Evolutionary conservation across 2,888 invertebrate genomes (phyloP).

Genomic region (Callimorpha dominula): DNA sequence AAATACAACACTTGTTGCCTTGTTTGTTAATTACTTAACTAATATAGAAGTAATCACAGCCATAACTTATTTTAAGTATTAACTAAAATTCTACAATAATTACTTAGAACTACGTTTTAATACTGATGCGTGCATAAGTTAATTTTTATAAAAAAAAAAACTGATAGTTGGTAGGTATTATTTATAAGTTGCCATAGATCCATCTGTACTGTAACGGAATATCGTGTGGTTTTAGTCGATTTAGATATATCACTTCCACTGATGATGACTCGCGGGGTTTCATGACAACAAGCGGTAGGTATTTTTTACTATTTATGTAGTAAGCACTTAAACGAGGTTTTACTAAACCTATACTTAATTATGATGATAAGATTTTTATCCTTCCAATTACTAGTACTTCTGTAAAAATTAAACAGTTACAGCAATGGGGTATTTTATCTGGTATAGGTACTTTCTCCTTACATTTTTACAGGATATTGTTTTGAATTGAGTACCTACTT

Average conservation of each 20-base stretch:
- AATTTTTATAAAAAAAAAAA: neutral
- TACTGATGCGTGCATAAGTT: conserved; percentile 32
- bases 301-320: no score
- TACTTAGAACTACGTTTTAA: conserved; percentile 23
- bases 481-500: no score
- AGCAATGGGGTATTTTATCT: neutral
- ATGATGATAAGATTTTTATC: neutral
- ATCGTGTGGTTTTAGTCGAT: no score
- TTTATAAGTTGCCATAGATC: neutral
- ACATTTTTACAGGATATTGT: no score
- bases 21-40: conserved; percentile 7
- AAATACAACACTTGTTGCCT: conserved; percentile 10
- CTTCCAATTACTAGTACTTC: no score
- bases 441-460: no score
- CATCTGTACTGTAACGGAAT: no score
- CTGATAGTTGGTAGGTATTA: neutral
- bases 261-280: no score
- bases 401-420: neutral
- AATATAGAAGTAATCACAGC: conserved; percentile 53
- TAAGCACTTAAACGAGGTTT: no score
- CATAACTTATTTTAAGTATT: conserved; percentile 18
- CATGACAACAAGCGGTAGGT: no score
- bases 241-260: no score
- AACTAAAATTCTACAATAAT: neutral
- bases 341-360: neutral